Percentiles rank a stretch among this genome's conserved stretches.
Conservation (phyloP, 2,888 invertebrate species). For the Tenthredo livida region DNA sequence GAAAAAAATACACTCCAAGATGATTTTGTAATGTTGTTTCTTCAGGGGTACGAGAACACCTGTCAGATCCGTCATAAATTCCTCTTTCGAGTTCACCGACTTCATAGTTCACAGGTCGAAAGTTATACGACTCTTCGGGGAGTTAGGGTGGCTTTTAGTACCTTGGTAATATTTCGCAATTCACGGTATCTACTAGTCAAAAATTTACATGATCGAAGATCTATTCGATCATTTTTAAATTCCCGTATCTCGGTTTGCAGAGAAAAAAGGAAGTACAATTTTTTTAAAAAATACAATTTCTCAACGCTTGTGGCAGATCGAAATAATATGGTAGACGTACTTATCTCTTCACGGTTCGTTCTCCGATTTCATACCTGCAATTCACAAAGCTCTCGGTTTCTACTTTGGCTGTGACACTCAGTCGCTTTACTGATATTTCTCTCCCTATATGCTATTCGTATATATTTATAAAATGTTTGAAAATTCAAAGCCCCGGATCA, state of each 20-base stretch:
- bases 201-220: not conserved
- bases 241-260: too few species aligned
- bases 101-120: not conserved
- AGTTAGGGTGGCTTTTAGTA: slow-evolving; percentile 17
- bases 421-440: not conserved
- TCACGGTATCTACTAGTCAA: not conserved
- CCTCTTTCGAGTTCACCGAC: slow-evolving; percentile 4
- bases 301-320: not conserved
- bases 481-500: not conserved
- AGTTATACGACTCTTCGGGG: slow-evolving; percentile 7
- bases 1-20: not conserved
- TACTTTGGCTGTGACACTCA: too few species aligned
- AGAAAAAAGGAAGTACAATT: too few species aligned
- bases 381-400: not conserved
- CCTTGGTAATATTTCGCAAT: not conserved
- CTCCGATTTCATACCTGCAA: slow-evolving; percentile 30
- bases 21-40: slow-evolving; percentile 12
- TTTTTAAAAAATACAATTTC: not conserved
- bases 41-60: not conserved
- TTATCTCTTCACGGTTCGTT: slow-evolving; percentile 47
- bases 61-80: slow-evolving; percentile 8
- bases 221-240: not conserved
- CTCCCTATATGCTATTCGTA: not conserved
- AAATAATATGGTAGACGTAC: not conserved
- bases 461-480: not conserved